These are phyloP conservation scores for Oscheius sp. DNA, from an alignment of 2,888 invertebrate genomes.

Conservation along the genomic window DNA sequence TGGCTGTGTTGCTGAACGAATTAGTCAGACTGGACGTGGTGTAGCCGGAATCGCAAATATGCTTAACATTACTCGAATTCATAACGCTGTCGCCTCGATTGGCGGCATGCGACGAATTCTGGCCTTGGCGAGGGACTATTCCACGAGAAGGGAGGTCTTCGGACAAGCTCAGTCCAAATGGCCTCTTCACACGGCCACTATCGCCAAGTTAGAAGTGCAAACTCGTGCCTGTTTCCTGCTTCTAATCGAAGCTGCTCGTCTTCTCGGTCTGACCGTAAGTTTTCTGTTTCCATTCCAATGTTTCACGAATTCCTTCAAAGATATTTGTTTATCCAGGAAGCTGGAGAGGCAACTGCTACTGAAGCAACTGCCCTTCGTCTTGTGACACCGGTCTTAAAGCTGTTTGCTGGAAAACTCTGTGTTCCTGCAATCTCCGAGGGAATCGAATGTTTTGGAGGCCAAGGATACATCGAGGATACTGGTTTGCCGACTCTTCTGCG, in stretches of 20 bases:
- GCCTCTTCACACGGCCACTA: slow-evolving; percentile 77
- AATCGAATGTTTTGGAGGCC: slow-evolving; percentile 78
- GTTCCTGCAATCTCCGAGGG: slow-evolving; percentile 77
- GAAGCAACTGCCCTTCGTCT: slow-evolving; percentile 76
- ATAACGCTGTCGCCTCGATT: slow-evolving; percentile 76
- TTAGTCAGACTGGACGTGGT: slow-evolving; percentile 71
- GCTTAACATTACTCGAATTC: slow-evolving; percentile 78
- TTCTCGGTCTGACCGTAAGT: slow-evolving; percentile 74
- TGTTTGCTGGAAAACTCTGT: slow-evolving; percentile 78
- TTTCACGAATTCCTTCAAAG: neutral
- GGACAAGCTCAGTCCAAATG: slow-evolving; percentile 75
- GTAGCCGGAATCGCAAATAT: slow-evolving; percentile 77
- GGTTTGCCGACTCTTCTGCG: slow-evolving; percentile 77
- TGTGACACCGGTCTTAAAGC: slow-evolving; percentile 77
- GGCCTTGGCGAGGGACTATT: slow-evolving; percentile 77
- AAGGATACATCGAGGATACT: slow-evolving; percentile 79
- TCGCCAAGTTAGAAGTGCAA: slow-evolving; percentile 77
- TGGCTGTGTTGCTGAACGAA: slow-evolving; percentile 68
- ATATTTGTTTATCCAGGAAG: slow-evolving; percentile 71
- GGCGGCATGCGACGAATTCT: slow-evolving; percentile 74
- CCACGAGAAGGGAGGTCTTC: slow-evolving; percentile 76
- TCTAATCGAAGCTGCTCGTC: slow-evolving; percentile 76
- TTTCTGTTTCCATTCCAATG: neutral
- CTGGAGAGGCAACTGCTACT: slow-evolving; percentile 71
- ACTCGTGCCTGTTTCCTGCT: slow-evolving; percentile 76